A percentile compares a stretch with the other conserved stretches of the same genome.
Evolutionary conservation across 1,140 invertebrate genomes (phyloP).

Genomic region (Anadara kagoshimensis): DNA sequence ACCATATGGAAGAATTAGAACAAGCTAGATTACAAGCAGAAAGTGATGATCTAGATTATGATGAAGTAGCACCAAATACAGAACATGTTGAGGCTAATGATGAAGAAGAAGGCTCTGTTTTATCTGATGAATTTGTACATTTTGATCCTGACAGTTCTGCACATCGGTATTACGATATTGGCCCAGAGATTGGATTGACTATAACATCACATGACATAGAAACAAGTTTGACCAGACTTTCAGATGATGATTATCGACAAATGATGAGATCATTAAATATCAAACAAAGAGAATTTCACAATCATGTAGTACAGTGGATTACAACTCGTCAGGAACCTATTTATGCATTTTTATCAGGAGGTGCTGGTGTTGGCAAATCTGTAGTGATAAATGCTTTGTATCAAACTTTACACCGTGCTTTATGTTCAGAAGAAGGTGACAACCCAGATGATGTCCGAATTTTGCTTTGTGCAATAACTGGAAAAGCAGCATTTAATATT

Average conservation of each 20-base stretch:
- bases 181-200: no score
- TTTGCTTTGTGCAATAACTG: conserved; percentile 41
- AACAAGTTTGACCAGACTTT: not conserved
- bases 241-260: conserved; percentile 16
- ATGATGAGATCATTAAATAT: conserved; percentile 12
- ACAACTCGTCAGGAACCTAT: conserved; percentile 30
- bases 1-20: conserved; percentile 16
- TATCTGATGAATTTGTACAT: conserved; percentile 5
- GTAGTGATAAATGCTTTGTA: conserved; percentile 37
- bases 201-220: not conserved
- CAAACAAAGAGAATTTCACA: conserved; percentile 37
- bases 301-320: conserved; percentile 32
- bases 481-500: conserved; percentile 43
- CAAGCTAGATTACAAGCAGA: conserved; percentile 18
- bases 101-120: not conserved
- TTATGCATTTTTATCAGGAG: conserved; percentile 35
- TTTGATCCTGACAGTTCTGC: conserved; percentile 4
- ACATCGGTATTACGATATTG: not conserved
- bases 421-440: conserved; percentile 18
- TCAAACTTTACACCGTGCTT: conserved; percentile 32
- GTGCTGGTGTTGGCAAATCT: conserved; percentile 51
- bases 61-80: conserved; percentile 21
- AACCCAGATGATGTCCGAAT: conserved; percentile 26
- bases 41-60: conserved; percentile 17
- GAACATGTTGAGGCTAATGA: conserved; percentile 16